A percentile compares a stretch with the other conserved stretches of the same genome.
Conservation (phyloP, 2,113 vertebrate genomes). For the Corvus moneduloides region DNA sequence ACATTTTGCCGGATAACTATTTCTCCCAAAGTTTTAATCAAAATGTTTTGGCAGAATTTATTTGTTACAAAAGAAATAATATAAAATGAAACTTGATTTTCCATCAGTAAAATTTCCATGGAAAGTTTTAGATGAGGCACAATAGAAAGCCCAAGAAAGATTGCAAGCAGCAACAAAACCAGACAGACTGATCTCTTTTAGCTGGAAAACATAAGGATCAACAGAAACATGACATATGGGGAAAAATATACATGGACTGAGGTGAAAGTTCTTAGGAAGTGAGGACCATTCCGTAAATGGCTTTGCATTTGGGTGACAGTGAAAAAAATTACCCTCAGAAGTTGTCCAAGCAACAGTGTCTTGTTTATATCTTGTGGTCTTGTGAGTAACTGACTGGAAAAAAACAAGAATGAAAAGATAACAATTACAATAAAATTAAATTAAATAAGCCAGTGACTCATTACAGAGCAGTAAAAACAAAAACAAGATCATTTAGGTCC, state of each 20-base stretch:
- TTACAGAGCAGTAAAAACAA: slow-evolving; percentile 75
- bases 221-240: not conserved
- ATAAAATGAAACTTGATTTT: not conserved
- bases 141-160: not conserved
- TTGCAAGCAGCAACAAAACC: not conserved
- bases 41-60: not conserved
- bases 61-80: not conserved
- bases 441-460: slow-evolving; percentile 78
- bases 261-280: slow-evolving; percentile 29
- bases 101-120: not conserved
- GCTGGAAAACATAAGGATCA: not conserved
- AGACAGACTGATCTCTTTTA: not conserved
- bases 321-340: slow-evolving; percentile 40
- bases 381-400: slow-evolving; percentile 78
- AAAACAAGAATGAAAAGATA: slow-evolving; percentile 77
- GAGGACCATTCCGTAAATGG: not conserved
- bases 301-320: slow-evolving; percentile 23
- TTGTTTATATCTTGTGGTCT: slow-evolving; percentile 80
- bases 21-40: not conserved
- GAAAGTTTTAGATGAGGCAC: not conserved
- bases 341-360: slow-evolving; percentile 68
- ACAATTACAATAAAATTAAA: slow-evolving; percentile 78
- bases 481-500: slow-evolving; percentile 63
- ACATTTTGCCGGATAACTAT: not conserved
- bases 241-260: not conserved